phyloP scores from a whole-genome alignment of 2,888 invertebrate genomes.

The Brachyopa scutellaris region DNA sequence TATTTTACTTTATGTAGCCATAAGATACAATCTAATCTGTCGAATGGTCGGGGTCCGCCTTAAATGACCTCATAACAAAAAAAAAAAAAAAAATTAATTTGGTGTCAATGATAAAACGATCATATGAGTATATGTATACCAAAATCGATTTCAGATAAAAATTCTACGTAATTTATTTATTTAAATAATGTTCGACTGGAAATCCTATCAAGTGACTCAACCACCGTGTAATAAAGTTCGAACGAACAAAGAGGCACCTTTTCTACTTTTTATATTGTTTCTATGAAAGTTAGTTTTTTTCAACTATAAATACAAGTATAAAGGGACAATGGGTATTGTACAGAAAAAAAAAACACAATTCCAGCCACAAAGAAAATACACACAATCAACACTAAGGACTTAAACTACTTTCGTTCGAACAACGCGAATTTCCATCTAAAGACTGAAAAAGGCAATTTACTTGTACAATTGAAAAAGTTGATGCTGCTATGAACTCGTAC shows the following conservation, averaged over 20 bases:
- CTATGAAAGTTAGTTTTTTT: background rate
- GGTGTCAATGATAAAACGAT: too few species aligned
- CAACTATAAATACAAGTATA: slow-evolving; percentile 11
- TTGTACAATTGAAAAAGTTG: slow-evolving; percentile 27
- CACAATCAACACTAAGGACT: background rate
- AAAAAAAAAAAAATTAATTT: too few species aligned
- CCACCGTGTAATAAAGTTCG: background rate
- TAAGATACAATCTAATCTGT: too few species aligned
- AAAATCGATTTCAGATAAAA: too few species aligned
- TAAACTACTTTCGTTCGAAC: background rate
- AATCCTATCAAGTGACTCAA: slow-evolving; percentile 3
- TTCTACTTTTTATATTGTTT: background rate
- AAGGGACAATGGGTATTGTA: too few species aligned
- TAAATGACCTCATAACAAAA: background rate
- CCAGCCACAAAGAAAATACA: background rate
- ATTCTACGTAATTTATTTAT: too few species aligned
- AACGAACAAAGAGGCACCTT: slow-evolving; percentile 10
- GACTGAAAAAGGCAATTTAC: slow-evolving; percentile 43
- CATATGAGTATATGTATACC: too few species aligned
- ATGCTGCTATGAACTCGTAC: background rate
- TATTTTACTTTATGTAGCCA: too few species aligned
- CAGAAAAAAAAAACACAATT: background rate
- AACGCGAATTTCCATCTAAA: slow-evolving; percentile 27
- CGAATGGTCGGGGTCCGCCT: too few species aligned
- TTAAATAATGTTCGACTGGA: background rate